phyloP scores from a whole-genome alignment of 2,888 invertebrate genomes.

The Gibbula magus region DNA sequence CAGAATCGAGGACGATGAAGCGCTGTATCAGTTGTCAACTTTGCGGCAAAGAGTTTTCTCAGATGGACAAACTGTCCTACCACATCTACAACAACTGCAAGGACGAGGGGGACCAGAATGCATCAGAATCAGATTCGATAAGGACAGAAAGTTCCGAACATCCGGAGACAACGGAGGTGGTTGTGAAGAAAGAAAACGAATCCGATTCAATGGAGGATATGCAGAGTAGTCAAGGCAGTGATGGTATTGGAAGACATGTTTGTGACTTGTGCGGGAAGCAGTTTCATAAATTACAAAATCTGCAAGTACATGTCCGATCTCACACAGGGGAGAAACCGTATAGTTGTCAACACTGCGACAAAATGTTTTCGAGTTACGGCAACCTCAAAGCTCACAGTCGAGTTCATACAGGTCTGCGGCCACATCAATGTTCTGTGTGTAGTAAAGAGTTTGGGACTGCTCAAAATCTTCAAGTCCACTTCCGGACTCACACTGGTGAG shows the following conservation, averaged over 20 bases:
- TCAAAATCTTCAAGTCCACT: not conserved
- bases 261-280: not conserved
- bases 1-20: not conserved
- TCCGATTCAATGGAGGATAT: not conserved
- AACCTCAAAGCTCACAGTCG: not conserved
- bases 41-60: not conserved
- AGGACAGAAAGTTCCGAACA: not conserved
- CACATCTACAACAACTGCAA: slow-evolving; percentile 5
- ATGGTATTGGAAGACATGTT: not conserved
- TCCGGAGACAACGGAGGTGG: not conserved
- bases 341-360: not conserved
- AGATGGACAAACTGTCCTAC: not conserved
- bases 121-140: not conserved
- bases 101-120: not conserved
- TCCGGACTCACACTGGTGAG: not conserved
- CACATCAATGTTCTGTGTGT: not conserved
- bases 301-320: not conserved
- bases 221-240: too few species aligned
- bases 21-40: not conserved
- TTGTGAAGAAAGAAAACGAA: not conserved
- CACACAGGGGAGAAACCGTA: slow-evolving; percentile 16
- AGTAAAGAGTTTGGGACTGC: not conserved
- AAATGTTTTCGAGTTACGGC: not conserved
- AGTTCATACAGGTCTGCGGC: not conserved
- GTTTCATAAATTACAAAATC: not conserved